Percentiles rank a stretch among this genome's conserved stretches.
These are phyloP conservation scores for Muscicapa adusta DNA, from an alignment of 2,113 vertebrate species.

Conservation along the genomic window DNA sequence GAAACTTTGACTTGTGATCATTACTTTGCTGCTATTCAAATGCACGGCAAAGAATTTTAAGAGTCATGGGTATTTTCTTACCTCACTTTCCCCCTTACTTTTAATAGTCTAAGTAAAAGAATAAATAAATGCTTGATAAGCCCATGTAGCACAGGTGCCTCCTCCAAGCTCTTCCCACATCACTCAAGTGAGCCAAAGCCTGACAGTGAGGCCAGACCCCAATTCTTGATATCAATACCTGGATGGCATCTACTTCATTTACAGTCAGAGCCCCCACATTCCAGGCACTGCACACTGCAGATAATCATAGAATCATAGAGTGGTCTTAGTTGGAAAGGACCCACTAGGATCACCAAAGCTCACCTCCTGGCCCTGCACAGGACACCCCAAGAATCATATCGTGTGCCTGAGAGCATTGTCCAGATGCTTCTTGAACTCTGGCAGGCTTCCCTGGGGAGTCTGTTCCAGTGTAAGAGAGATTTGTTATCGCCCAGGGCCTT, in stretches of 20 bases:
- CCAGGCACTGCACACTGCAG: not conserved
- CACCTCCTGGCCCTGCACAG: not conserved
- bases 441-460: not conserved
- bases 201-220: not conserved
- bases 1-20: not conserved
- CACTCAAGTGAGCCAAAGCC: not conserved
- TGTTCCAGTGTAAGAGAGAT: not conserved
- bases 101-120: not conserved
- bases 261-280: not conserved
- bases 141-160: not conserved
- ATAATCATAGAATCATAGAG: too few relatives aligned
- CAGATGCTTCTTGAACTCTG: not conserved
- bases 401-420: not conserved
- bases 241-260: not conserved
- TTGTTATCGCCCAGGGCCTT: not conserved
- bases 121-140: not conserved
- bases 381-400: not conserved
- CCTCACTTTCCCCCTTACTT: not conserved
- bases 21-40: not conserved
- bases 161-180: not conserved
- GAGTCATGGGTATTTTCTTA: not conserved
- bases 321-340: not conserved
- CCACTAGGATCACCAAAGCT: not conserved
- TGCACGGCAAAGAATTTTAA: not conserved
- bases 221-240: not conserved